A percentile compares a stretch with the other conserved stretches of the same genome.
Evolutionary conservation across 2,113 vertebrate species (phyloP).

Genomic region (Sprattus sprattus): DNA sequence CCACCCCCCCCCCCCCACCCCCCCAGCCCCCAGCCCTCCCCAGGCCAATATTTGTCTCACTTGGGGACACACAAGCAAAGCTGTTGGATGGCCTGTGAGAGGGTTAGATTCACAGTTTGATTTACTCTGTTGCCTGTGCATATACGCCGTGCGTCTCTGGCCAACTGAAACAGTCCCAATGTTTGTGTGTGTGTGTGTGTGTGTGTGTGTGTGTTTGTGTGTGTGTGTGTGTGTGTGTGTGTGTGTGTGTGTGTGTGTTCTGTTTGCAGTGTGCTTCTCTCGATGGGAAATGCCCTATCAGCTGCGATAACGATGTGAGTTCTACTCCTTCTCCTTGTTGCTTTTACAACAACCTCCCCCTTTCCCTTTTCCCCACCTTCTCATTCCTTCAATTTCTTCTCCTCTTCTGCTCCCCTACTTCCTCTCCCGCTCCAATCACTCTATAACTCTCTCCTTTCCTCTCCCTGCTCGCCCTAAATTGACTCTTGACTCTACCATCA

Average conservation of each 20-base stretch:
- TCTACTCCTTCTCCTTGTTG: not conserved
- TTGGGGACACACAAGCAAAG: constrained; percentile 1
- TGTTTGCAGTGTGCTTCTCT: constrained; percentile 85
- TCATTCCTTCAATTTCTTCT: not conserved
- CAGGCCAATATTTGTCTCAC: constrained; percentile 16
- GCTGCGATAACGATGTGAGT: constrained; percentile 93
- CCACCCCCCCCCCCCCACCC: not conserved
- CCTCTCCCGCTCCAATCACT: not conserved
- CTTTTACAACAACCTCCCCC: not conserved
- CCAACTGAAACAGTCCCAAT: constrained; percentile 6
- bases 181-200: not conserved
- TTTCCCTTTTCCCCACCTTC: not conserved
- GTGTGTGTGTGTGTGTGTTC: constrained; percentile 21
- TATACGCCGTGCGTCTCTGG: not conserved
- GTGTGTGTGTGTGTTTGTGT: not conserved
- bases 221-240: not conserved
- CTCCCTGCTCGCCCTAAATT: not conserved
- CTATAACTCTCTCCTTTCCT: not conserved
- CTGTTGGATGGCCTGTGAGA: not conserved
- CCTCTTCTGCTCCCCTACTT: not conserved
- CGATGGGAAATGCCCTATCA: constrained; percentile 92
- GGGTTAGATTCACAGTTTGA: not conserved
- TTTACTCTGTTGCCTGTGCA: not conserved
- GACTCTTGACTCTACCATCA: not conserved
- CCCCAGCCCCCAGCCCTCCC: not conserved